A percentile compares a stretch with the other conserved stretches of the same genome.
Evolutionary conservation across 1,140 invertebrate genomes (phyloP).

Genomic region (Drosophila bocki): DNA sequence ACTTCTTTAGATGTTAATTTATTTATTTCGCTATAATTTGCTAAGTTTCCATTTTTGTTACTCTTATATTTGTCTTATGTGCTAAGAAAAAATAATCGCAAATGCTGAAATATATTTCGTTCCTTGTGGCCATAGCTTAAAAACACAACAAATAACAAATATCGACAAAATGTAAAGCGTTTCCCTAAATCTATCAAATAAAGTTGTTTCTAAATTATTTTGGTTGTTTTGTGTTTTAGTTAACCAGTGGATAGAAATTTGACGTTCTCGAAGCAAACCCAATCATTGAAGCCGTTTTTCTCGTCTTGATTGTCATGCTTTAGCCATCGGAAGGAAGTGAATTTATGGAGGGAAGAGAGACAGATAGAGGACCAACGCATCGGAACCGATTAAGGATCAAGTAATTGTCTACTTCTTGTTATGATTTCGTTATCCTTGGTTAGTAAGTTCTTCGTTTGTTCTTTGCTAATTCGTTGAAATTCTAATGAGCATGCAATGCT

Average conservation of each 20-base stretch:
- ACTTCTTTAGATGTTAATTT: constrained; percentile 14
- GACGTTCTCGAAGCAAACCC: constrained; percentile 24
- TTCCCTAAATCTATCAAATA: constrained; percentile 14
- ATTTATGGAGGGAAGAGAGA: constrained; percentile 7
- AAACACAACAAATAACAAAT: constrained; percentile 65
- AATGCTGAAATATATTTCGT: constrained; percentile 37
- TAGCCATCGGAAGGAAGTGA: constrained; percentile 57
- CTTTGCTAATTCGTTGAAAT: constrained; percentile 76
- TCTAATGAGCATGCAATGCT: constrained; percentile 71
- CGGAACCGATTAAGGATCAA: constrained; percentile 14
- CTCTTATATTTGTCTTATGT: constrained; percentile 17
- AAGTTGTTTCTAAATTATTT: constrained; percentile 17
- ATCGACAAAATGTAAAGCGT: constrained; percentile 31
- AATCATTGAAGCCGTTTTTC: constrained; percentile 51
- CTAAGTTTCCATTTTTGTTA: constrained; percentile 51
- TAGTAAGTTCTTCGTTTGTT: constrained; percentile 76
- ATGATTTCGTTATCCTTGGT: constrained; percentile 31
- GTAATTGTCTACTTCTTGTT: constrained; percentile 15
- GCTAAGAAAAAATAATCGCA: constrained; percentile 57
- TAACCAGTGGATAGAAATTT: constrained; percentile 45
- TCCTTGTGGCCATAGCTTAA: constrained; percentile 41
- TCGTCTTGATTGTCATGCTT: constrained; percentile 77
- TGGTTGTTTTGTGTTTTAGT: constrained; percentile 22
- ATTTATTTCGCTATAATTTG: constrained; percentile 65
- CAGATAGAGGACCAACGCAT: constrained; percentile 29